phyloP scores from a whole-genome alignment of 2,797 vertebrate species.

The Artibeus lituratus region DNA sequence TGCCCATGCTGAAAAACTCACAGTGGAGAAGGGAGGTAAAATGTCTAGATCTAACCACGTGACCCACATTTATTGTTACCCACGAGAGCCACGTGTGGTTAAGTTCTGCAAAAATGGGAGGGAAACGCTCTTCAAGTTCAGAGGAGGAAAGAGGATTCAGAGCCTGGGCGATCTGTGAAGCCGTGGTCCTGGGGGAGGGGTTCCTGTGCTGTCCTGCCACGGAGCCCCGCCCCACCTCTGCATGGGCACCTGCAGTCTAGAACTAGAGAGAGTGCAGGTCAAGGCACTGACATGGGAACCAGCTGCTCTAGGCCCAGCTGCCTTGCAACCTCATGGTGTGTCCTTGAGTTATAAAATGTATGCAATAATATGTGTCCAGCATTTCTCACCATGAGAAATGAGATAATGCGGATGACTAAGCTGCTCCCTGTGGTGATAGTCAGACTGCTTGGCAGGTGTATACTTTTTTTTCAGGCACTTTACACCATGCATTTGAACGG shows the following conservation, averaged over 20 bases:
- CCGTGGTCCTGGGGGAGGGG: background rate
- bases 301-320: slow-evolving; percentile 35
- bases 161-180: background rate
- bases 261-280: background rate
- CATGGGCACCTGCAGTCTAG: background rate
- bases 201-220: background rate
- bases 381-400: slow-evolving; percentile 50
- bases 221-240: background rate
- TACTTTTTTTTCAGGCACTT: background rate
- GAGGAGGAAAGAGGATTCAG: background rate
- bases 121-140: background rate
- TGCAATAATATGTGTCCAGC: slow-evolving; percentile 54
- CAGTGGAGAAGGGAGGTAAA: background rate
- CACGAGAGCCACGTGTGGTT: background rate
- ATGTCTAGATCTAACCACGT: background rate
- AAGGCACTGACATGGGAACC: slow-evolving; percentile 5
- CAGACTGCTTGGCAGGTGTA: slow-evolving; percentile 48
- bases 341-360: slow-evolving; percentile 53
- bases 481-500: slow-evolving; percentile 23
- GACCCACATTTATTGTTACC: background rate
- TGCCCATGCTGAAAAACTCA: background rate
- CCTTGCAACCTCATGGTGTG: slow-evolving; percentile 43
- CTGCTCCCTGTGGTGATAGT: slow-evolving; percentile 42
- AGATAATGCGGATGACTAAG: slow-evolving; percentile 34
- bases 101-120: background rate